Evolutionary conservation across 2,113 vertebrate genomes (phyloP).

Genomic region (Mormyrus lacerda): DNA sequence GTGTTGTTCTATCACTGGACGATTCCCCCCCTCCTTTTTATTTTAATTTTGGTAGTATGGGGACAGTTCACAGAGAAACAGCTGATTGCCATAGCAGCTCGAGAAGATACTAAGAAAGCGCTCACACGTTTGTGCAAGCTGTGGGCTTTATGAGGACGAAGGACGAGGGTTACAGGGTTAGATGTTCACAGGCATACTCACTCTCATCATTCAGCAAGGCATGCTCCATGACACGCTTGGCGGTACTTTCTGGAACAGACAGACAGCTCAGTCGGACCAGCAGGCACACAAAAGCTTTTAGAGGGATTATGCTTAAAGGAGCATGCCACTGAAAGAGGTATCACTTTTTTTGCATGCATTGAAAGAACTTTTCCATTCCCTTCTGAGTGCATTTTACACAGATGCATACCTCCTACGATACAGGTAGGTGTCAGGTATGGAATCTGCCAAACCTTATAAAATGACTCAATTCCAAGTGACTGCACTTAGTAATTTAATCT

Average conservation of each 20-base stretch:
- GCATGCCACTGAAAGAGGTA: background rate
- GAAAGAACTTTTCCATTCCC: background rate
- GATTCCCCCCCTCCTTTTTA: background rate
- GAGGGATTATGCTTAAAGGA: background rate
- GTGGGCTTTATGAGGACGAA: background rate
- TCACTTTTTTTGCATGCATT: background rate
- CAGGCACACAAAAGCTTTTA: constrained; percentile 27
- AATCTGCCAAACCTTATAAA: background rate
- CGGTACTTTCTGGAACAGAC: constrained; percentile 64
- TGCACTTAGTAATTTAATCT: background rate
- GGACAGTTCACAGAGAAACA: background rate
- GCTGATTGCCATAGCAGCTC: background rate
- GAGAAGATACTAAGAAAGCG: background rate
- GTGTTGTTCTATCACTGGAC: background rate
- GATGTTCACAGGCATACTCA: constrained; percentile 59
- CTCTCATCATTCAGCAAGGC: constrained; percentile 93
- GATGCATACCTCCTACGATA: background rate
- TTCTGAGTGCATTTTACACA: background rate
- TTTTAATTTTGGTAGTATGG: background rate
- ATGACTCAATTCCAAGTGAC: background rate
- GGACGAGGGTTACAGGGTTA: background rate
- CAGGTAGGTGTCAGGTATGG: background rate
- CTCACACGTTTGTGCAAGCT: background rate
- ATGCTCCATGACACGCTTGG: constrained; percentile 82
- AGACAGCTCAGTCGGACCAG: constrained; percentile 34